These are phyloP conservation scores for Meandrusa payeni DNA, from an alignment of 2,888 invertebrate genomes.

Conservation along the genomic window DNA sequence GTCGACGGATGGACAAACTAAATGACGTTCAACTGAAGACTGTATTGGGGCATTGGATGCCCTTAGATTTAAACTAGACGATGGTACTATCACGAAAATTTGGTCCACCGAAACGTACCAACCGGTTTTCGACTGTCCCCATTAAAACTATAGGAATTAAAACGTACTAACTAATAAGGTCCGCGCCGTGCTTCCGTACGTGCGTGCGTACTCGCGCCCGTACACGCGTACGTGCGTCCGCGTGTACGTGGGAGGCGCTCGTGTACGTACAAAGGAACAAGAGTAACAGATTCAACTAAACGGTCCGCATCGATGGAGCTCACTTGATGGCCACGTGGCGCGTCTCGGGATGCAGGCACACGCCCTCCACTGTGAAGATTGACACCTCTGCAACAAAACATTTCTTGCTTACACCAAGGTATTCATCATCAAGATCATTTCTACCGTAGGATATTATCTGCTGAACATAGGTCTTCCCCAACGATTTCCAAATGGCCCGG, in stretches of 20 bases:
- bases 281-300: constrained; percentile 46
- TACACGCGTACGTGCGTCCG: too few species aligned
- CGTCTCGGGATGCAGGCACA: constrained; percentile 91
- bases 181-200: constrained; percentile 3
- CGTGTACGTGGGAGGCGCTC: too few species aligned
- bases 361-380: constrained; percentile 96
- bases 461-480: too few species aligned
- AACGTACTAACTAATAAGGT: constrained; percentile 53
- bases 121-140: constrained; percentile 48
- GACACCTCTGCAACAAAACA: constrained; percentile 90
- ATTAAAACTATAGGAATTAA: constrained; percentile 64
- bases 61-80: constrained; percentile 45
- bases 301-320: constrained; percentile 34
- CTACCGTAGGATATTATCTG: too few species aligned
- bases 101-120: constrained; percentile 63
- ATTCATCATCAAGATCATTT: too few species aligned
- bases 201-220: too few species aligned
- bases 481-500: too few species aligned
- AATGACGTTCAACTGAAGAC: constrained; percentile 39
- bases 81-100: constrained; percentile 59
- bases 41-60: constrained; percentile 59
- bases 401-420: too few species aligned
- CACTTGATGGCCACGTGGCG: constrained; percentile 79
- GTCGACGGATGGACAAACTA: constrained; percentile 51
- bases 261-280: constrained; percentile 32